Percentiles rank a stretch among this genome's conserved stretches.
Conservation (phyloP, 2,888 invertebrate species). For the Harpagoxenus sublaevis region DNA sequence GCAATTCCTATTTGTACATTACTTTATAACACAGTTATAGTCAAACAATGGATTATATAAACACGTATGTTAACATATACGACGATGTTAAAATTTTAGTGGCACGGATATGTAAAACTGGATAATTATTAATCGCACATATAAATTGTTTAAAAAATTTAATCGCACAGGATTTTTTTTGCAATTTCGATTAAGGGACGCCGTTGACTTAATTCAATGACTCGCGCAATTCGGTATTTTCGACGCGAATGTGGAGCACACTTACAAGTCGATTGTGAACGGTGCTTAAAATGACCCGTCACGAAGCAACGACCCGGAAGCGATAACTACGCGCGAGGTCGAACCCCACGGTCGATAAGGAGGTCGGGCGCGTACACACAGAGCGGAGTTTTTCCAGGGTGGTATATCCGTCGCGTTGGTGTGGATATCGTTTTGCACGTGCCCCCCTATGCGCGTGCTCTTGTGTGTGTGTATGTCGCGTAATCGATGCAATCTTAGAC, state of each 20-base stretch:
- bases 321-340: slow-evolving; percentile 78
- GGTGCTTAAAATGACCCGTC: slow-evolving; percentile 77
- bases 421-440: slow-evolving; percentile 54
- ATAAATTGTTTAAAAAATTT: not conserved
- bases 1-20: not conserved
- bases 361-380: slow-evolving; percentile 73
- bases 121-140: not conserved
- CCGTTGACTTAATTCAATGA: not conserved
- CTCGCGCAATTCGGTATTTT: slow-evolving; percentile 9
- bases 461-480: slow-evolving; percentile 35
- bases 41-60: not conserved
- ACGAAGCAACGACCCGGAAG: slow-evolving; percentile 79
- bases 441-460: not conserved
- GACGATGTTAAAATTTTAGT: not conserved
- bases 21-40: not conserved
- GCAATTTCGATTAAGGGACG: not conserved
- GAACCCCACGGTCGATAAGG: slow-evolving; percentile 81
- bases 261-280: slow-evolving; percentile 67
- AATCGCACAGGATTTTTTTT: not conserved
- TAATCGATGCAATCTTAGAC: slow-evolving; percentile 70
- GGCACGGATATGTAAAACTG: not conserved
- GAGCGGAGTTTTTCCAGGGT: slow-evolving; percentile 62
- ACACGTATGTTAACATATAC: not conserved
- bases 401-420: slow-evolving; percentile 55
- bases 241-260: not conserved